phyloP scores from a whole-genome alignment of 2,797 vertebrate genomes.

The Danio aesculapii region DNA sequence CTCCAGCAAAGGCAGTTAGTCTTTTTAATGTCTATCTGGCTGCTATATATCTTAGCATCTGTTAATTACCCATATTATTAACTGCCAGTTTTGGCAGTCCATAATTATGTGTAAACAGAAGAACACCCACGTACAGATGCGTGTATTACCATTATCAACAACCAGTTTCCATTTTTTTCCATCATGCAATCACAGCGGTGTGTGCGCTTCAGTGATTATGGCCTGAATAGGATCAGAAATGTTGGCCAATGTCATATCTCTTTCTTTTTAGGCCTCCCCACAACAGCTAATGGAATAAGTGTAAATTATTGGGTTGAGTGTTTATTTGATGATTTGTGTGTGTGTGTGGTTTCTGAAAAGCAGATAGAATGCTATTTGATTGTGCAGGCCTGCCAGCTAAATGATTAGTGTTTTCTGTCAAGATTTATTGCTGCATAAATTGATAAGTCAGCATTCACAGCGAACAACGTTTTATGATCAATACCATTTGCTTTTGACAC shows the following conservation, averaged over 20 bases:
- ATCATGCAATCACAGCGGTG: slow-evolving; percentile 10
- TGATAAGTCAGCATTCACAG: background rate
- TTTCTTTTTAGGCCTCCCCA: background rate
- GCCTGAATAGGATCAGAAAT: background rate
- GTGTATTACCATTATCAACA: slow-evolving; percentile 39
- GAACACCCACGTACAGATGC: slow-evolving; percentile 63
- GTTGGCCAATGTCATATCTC: background rate
- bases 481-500: background rate
- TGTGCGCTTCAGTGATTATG: background rate
- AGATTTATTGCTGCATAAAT: background rate
- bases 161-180: background rate
- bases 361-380: background rate
- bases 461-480: background rate
- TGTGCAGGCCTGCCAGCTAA: background rate
- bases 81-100: slow-evolving; percentile 53
- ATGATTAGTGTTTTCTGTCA: background rate
- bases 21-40: slow-evolving; percentile 35
- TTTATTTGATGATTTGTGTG: background rate
- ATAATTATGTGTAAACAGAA: slow-evolving; percentile 64
- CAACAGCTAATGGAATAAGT: background rate
- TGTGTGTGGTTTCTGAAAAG: background rate
- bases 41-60: slow-evolving; percentile 49
- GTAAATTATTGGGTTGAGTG: background rate
- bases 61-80: slow-evolving; percentile 65
- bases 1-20: background rate